These are phyloP conservation scores for Macaria liturata DNA, from an alignment of 2,888 invertebrate species.

Conservation along the genomic window DNA sequence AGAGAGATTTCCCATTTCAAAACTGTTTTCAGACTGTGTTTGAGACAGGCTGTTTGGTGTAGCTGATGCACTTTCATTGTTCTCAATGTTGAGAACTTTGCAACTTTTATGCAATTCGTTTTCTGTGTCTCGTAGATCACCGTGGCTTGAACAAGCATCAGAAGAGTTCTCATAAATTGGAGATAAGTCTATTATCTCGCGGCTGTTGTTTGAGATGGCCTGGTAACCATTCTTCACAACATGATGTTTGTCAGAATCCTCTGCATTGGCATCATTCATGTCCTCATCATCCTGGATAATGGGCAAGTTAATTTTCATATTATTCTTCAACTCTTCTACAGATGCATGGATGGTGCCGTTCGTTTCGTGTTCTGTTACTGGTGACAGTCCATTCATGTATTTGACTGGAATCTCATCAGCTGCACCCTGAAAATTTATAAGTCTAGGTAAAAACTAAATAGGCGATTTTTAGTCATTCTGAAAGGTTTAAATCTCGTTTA, in stretches of 20 bases:
- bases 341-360: constrained; percentile 75
- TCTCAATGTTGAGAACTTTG: constrained; percentile 62
- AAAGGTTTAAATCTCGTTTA: no score
- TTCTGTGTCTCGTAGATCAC: constrained; percentile 69
- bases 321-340: constrained; percentile 75
- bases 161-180: constrained; percentile 80
- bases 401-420: constrained; percentile 72
- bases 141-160: constrained; percentile 78
- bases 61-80: constrained; percentile 67
- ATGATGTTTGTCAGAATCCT: constrained; percentile 45
- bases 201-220: constrained; percentile 61
- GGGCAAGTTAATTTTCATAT: constrained; percentile 75
- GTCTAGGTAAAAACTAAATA: no score
- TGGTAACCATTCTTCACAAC: constrained; percentile 72
- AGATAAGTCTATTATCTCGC: constrained; percentile 76
- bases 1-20: constrained; percentile 72
- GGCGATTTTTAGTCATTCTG: no score
- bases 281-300: constrained; percentile 80
- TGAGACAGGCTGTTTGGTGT: constrained; percentile 75
- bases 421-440: constrained; percentile 53
- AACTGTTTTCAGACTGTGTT: constrained; percentile 78
- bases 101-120: constrained; percentile 65
- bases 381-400: constrained; percentile 72
- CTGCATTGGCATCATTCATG: constrained; percentile 50
- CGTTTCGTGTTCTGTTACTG: constrained; percentile 66